phyloP scores from a whole-genome alignment of 2,797 vertebrate genomes.

The Fundulus diaphanus region DNA sequence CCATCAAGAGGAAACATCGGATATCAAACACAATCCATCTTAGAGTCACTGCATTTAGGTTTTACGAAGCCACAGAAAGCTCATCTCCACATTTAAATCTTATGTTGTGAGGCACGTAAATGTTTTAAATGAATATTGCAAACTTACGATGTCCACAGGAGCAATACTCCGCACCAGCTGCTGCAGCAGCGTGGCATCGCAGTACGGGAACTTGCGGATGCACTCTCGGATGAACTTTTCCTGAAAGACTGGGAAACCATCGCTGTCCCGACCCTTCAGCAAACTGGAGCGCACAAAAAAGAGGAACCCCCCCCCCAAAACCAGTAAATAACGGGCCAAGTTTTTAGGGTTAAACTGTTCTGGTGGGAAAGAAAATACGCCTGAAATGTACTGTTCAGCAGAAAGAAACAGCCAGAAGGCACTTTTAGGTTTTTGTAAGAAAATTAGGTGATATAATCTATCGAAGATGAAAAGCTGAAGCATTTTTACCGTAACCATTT shows the following conservation, averaged over 20 bases:
- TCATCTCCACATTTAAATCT: neutral
- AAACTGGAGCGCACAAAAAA: conserved; percentile 76
- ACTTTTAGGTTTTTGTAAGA: neutral
- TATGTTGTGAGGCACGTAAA: neutral
- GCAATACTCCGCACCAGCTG: conserved; percentile 97
- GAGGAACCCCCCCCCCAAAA: neutral
- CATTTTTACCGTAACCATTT: neutral
- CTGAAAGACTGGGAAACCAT: conserved; percentile 92
- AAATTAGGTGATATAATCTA: neutral
- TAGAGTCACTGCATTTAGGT: neutral
- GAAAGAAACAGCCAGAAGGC: neutral
- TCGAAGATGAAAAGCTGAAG: neutral
- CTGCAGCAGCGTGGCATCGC: conserved; percentile 94
- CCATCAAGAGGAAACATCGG: neutral
- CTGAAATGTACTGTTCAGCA: neutral
- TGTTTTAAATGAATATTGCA: neutral
- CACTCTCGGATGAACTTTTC: conserved; percentile 96
- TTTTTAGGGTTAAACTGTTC: neutral
- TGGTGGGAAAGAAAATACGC: too few species aligned
- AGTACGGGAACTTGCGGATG: conserved; percentile 95
- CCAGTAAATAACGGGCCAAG: neutral
- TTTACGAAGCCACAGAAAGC: neutral
- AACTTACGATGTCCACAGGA: conserved; percentile 95
- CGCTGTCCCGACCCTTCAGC: conserved; percentile 90
- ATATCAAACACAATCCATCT: neutral